Conservation (phyloP, 2,797 vertebrate species). For the Argyrosomus regius region DNA sequence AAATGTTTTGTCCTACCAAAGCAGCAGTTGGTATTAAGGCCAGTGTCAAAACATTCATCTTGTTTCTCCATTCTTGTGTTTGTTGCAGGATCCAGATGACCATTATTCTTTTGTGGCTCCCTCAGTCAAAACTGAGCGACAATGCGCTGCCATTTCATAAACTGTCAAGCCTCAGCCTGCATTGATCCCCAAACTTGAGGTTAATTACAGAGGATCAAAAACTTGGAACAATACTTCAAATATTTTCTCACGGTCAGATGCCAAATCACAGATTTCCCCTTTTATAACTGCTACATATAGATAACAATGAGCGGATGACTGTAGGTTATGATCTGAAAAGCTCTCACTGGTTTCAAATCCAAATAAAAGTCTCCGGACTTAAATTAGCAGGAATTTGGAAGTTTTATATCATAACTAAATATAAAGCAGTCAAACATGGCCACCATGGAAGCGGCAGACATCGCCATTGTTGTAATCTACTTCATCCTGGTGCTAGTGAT, state of each 20-base stretch:
- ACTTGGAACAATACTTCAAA: background rate
- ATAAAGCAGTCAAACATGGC: conserved; percentile 48
- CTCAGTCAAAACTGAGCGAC: background rate
- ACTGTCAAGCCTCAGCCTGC: background rate
- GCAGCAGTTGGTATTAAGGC: no score
- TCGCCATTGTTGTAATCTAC: conserved; percentile 92
- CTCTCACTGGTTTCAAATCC: background rate
- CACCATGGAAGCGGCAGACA: conserved; percentile 90
- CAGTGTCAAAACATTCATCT: background rate
- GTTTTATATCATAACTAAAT: background rate
- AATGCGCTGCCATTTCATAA: background rate
- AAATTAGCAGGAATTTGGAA: background rate
- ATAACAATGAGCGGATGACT: background rate
- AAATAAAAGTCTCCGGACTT: background rate
- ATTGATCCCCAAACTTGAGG: background rate
- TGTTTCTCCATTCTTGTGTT: conserved; percentile 1
- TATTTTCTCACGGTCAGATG: background rate
- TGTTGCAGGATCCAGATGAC: conserved; percentile 47
- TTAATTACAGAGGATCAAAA: background rate
- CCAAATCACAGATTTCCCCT: background rate
- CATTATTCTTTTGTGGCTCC: background rate
- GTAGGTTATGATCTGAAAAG: background rate
- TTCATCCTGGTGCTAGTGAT: conserved; percentile 93
- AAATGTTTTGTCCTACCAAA: no score
- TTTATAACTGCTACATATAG: background rate